A percentile compares a stretch with the other conserved stretches of the same genome.
These are phyloP conservation scores for Dallia pectoralis DNA, from an alignment of 2,797 vertebrate species.

Conservation along the genomic window DNA sequence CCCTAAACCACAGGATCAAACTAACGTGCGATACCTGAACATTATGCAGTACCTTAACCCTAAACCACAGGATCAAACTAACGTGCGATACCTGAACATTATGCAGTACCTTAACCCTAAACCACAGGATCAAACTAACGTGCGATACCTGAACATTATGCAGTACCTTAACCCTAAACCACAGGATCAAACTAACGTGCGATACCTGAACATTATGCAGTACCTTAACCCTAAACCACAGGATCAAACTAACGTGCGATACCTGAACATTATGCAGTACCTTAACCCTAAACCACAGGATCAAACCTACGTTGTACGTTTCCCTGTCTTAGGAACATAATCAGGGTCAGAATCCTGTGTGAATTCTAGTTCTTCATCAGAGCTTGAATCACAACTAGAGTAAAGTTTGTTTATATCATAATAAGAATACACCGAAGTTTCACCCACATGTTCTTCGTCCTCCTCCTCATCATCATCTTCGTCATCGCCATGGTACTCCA, in stretches of 20 bases:
- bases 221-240: not conserved
- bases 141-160: too few species aligned
- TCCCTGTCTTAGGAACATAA: slow-evolving; percentile 53
- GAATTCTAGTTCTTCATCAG: slow-evolving; percentile 33
- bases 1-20: too few species aligned
- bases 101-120: too few species aligned
- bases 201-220: too few species aligned
- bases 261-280: not conserved
- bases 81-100: too few species aligned
- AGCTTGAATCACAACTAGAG: slow-evolving; percentile 45
- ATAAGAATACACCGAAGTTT: slow-evolving; percentile 7
- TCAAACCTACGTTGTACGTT: not conserved
- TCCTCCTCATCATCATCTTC: slow-evolving; percentile 1
- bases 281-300: not conserved
- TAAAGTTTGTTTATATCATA: slow-evolving; percentile 64
- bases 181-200: too few species aligned
- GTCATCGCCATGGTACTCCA: not conserved
- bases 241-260: too few species aligned
- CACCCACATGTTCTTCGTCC: slow-evolving; percentile 3
- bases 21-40: too few species aligned
- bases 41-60: too few species aligned
- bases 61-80: too few species aligned
- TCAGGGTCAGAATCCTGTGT: slow-evolving; percentile 45
- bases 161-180: not conserved
- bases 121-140: too few species aligned